These are phyloP conservation scores for Furcula furcula DNA, from an alignment of 2,888 invertebrate species.

Conservation along the genomic window DNA sequence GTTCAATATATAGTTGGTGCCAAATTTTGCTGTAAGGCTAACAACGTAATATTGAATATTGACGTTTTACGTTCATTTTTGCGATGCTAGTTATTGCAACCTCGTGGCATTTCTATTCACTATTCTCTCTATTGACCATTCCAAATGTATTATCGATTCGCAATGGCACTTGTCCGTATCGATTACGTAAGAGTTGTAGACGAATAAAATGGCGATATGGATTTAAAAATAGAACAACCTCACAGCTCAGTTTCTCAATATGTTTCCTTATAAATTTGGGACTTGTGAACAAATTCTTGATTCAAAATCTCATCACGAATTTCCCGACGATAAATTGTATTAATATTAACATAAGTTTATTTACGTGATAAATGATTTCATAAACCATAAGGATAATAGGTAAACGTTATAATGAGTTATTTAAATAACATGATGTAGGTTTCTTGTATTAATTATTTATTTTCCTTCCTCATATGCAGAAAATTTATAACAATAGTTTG, in stretches of 20 bases:
- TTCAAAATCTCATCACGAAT: no score
- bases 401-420: conserved; percentile 9
- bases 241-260: no score
- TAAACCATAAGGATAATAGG: conserved; percentile 17
- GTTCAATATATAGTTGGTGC: conserved; percentile 32
- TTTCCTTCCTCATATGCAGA: conserved; percentile 25
- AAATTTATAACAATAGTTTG: conserved; percentile 15
- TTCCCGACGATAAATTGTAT: no score
- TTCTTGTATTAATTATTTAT: conserved; percentile 13
- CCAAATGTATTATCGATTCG: conserved; percentile 22
- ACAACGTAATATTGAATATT: conserved; percentile 27
- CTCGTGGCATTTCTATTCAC: conserved; percentile 25
- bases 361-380: conserved; percentile 3
- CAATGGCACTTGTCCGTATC: conserved; percentile 14
- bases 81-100: conserved; percentile 24
- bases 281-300: no score
- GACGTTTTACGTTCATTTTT: conserved; percentile 5
- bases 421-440: conserved; percentile 11
- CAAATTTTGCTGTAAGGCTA: conserved; percentile 14
- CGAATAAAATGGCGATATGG: no score
- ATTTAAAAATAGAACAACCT: no score
- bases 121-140: conserved; percentile 29
- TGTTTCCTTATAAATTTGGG: no score
- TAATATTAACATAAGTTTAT: no score
- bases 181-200: no score